Conservation (phyloP, 1,140 invertebrate genomes). For the Plodia interpunctella region DNA sequence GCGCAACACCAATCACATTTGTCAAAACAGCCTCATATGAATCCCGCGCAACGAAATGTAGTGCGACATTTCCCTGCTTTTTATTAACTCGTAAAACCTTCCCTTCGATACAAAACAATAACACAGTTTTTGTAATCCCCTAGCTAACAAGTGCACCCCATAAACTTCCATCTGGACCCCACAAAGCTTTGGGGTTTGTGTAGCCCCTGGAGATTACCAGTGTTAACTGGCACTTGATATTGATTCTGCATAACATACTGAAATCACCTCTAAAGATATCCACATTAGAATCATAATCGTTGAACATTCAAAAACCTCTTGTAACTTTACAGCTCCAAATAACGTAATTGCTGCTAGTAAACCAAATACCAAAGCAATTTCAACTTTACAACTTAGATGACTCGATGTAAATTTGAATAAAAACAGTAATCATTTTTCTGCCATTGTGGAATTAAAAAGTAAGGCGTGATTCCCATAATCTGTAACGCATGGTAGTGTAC, state of each 20-base stretch:
- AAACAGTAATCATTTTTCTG: not conserved
- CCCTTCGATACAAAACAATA: slow-evolving; percentile 56
- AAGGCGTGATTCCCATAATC: slow-evolving; percentile 71
- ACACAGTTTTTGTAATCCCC: slow-evolving; percentile 63
- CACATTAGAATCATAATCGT: slow-evolving; percentile 23
- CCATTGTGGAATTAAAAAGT: slow-evolving; percentile 23
- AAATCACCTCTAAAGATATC: not conserved
- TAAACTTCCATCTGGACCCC: slow-evolving; percentile 61
- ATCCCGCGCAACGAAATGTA: slow-evolving; percentile 16
- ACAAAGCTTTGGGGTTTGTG: slow-evolving; percentile 58
- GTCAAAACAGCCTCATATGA: slow-evolving; percentile 40
- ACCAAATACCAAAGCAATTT: slow-evolving; percentile 13
- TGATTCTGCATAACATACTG: slow-evolving; percentile 25
- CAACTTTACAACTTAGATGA: not conserved
- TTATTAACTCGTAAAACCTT: slow-evolving; percentile 65
- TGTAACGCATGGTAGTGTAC: slow-evolving; percentile 49
- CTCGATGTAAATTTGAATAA: slow-evolving; percentile 23
- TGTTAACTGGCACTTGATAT: slow-evolving; percentile 55
- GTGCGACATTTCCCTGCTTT: slow-evolving; percentile 45
- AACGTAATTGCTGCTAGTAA: slow-evolving; percentile 30
- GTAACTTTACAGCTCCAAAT: slow-evolving; percentile 20
- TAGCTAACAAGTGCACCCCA: slow-evolving; percentile 60
- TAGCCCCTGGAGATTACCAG: slow-evolving; percentile 49
- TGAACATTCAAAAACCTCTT: slow-evolving; percentile 16
- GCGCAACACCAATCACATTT: slow-evolving; percentile 31